phyloP scores from a whole-genome alignment of 1,140 invertebrate genomes.

The Drosophila nigrodunni region DNA sequence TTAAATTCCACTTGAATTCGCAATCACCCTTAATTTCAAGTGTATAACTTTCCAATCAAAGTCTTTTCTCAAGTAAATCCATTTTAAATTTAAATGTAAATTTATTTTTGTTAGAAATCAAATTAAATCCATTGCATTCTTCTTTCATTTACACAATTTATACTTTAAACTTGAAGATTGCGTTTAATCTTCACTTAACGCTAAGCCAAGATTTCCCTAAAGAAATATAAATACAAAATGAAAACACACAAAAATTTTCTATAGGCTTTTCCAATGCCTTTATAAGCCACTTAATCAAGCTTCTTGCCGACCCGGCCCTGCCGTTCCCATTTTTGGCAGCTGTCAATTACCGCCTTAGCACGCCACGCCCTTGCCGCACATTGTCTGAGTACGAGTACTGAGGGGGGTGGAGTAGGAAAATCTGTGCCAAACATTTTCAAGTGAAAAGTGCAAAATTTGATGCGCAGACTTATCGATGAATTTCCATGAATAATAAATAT shows the following conservation, averaged over 20 bases:
- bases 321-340: constrained; percentile 38
- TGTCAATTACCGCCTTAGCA: constrained; percentile 46
- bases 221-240: constrained; percentile 19
- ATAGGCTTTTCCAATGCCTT: constrained; percentile 20
- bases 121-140: constrained; percentile 20
- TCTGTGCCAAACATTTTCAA: constrained; percentile 46
- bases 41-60: too few relatives aligned
- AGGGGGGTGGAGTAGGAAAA: constrained; percentile 30
- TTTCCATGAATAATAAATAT: constrained; percentile 81
- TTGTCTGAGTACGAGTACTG: not conserved
- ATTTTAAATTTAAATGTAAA: constrained; percentile 20
- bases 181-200: constrained; percentile 44
- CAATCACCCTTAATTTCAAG: too few relatives aligned
- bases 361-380: not conserved
- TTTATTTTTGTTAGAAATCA: constrained; percentile 23
- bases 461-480: constrained; percentile 75
- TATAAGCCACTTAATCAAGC: constrained; percentile 57
- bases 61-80: not conserved
- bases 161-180: constrained; percentile 2
- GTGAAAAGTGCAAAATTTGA: constrained; percentile 43
- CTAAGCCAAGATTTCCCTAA: constrained; percentile 30
- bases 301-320: constrained; percentile 1
- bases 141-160: not conserved
- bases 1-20: too few relatives aligned
- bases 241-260: constrained; percentile 25